These are phyloP conservation scores for Coboldia fuscipes DNA, from an alignment of 1,140 invertebrate species.

Conservation along the genomic window DNA sequence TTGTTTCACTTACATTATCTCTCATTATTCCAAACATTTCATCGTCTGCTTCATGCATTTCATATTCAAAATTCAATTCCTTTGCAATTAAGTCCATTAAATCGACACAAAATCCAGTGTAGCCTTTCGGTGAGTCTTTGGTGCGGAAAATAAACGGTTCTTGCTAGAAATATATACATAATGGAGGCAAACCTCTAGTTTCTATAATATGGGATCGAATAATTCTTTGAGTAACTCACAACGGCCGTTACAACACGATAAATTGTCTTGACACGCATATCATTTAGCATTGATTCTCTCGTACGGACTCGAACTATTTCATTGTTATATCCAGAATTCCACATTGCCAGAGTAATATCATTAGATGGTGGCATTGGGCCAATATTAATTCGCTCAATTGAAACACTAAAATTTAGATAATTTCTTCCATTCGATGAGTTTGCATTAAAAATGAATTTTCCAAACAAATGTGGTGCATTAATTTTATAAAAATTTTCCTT, in stretches of 20 bases:
- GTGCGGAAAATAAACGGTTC: conserved; percentile 69
- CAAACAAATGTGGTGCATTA: conserved; percentile 20
- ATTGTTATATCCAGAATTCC: conserved; percentile 45
- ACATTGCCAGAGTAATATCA: conserved; percentile 11
- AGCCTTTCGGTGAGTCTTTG: conserved; percentile 38
- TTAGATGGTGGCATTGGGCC: background rate
- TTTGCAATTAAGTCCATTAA: conserved; percentile 65
- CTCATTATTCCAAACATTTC: conserved; percentile 68
- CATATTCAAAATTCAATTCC: conserved; percentile 74
- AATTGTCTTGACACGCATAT: background rate
- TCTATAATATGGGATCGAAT: too few species aligned
- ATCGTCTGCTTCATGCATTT: conserved; percentile 56
- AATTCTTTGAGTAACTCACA: too few species aligned
- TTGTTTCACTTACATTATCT: conserved; percentile 16
- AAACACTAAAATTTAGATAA: background rate
- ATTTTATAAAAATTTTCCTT: conserved; percentile 17
- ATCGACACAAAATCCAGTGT: conserved; percentile 84
- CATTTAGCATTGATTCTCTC: conserved; percentile 3
- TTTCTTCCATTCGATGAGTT: background rate
- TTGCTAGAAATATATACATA: conserved; percentile 31
- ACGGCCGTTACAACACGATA: background rate
- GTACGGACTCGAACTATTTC: conserved; percentile 45
- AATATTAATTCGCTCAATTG: too few species aligned
- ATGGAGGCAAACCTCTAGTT: background rate
- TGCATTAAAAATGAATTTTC: conserved; percentile 16